A percentile compares a stretch with the other conserved stretches of the same genome.
Evolutionary conservation across 2,888 invertebrate genomes (phyloP).

Genomic region (Lydus trimaculatus): DNA sequence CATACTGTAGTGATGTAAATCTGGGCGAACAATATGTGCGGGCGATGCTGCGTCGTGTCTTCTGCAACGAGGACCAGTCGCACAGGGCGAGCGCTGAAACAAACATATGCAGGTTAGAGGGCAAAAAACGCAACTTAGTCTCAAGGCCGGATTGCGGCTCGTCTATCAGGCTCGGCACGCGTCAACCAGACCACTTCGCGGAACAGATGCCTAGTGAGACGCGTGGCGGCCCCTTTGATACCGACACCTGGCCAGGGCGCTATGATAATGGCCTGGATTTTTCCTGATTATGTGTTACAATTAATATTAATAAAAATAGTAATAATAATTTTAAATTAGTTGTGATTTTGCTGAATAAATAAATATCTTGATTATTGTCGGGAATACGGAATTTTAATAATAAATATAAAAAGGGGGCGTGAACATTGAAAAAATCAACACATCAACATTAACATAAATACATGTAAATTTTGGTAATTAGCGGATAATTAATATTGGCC

Average conservation of each 20-base stretch:
- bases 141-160: constrained; percentile 45
- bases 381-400: not conserved
- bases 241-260: constrained; percentile 36
- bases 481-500: not conserved
- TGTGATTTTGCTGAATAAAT: too few relatives aligned
- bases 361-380: too few relatives aligned
- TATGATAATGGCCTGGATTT: not conserved
- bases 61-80: constrained; percentile 87
- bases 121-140: constrained; percentile 48
- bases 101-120: constrained; percentile 45
- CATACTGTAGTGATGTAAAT: constrained; percentile 74
- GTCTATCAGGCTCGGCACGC: constrained; percentile 45
- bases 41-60: constrained; percentile 78
- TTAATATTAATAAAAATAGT: too few relatives aligned
- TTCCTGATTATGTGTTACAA: not conserved
- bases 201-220: constrained; percentile 46
- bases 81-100: constrained; percentile 83
- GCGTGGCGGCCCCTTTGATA: constrained; percentile 38
- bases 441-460: not conserved
- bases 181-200: constrained; percentile 45
- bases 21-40: constrained; percentile 83
- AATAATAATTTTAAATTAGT: too few relatives aligned
- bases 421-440: not conserved
- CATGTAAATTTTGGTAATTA: not conserved
- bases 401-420: not conserved